These are phyloP conservation scores for Alfaro cultratus DNA, from an alignment of 2,797 vertebrate genomes.

Conservation along the genomic window DNA sequence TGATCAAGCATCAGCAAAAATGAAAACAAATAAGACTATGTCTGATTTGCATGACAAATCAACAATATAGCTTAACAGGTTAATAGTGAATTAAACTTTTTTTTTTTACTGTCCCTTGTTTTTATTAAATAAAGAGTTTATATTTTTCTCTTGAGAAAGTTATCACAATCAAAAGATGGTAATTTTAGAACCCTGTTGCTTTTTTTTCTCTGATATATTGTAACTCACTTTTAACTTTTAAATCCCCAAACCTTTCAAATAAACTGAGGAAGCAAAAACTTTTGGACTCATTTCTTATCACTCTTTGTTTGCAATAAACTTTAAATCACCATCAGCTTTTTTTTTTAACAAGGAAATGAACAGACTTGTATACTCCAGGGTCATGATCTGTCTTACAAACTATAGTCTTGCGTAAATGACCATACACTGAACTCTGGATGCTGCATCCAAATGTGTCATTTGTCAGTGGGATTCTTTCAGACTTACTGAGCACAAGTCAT, in stretches of 20 bases:
- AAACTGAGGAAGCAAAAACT: neutral
- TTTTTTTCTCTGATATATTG: neutral
- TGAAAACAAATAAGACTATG: neutral
- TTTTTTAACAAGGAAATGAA: neutral
- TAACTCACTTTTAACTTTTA: neutral
- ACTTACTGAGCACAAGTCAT: slow-evolving; percentile 84
- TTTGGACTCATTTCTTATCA: neutral
- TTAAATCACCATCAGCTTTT: neutral
- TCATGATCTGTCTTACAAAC: neutral
- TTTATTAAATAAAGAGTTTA: neutral
- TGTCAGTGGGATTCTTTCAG: neutral
- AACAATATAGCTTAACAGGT: neutral
- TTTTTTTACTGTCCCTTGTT: neutral
- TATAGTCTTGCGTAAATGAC: neutral
- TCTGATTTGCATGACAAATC: neutral
- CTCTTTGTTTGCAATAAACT: neutral
- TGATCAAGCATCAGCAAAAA: neutral
- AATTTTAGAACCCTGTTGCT: neutral
- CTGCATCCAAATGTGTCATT: neutral
- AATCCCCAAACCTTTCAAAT: neutral
- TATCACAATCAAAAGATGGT: neutral
- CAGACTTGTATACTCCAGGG: neutral
- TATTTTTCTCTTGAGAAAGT: neutral
- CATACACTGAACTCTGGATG: neutral
- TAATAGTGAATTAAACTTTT: neutral